These are phyloP conservation scores for Rhagonycha lutea DNA, from an alignment of 2,888 invertebrate species.

Conservation along the genomic window DNA sequence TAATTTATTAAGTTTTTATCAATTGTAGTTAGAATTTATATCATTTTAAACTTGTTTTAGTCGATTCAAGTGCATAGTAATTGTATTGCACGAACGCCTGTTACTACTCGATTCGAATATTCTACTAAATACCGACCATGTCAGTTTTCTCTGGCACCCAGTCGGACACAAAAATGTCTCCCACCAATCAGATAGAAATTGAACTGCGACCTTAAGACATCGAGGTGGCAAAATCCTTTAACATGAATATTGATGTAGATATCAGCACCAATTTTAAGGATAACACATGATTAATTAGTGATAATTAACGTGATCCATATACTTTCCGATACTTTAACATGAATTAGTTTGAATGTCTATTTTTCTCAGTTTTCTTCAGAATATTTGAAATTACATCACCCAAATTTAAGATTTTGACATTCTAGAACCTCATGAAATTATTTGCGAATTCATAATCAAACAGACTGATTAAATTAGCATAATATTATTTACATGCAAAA, in stretches of 20 bases:
- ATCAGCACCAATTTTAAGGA: neutral
- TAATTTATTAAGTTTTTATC: neutral
- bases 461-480: too few relatives aligned
- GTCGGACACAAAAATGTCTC: slow-evolving; percentile 3
- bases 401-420: neutral
- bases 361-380: neutral
- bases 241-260: neutral
- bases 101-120: neutral
- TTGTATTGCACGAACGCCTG: neutral
- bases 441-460: neutral
- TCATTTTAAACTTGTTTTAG: neutral
- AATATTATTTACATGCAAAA: neutral
- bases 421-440: neutral
- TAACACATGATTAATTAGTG: neutral
- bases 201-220: slow-evolving; percentile 13
- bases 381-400: neutral
- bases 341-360: neutral
- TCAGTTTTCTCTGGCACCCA: neutral
- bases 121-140: neutral
- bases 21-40: neutral
- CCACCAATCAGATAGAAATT: slow-evolving; percentile 6
- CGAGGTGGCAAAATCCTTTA: slow-evolving; percentile 7
- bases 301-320: neutral
- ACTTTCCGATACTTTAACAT: neutral
- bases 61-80: neutral